Percentiles rank a stretch among this genome's conserved stretches.
phyloP scores from a whole-genome alignment of 2,888 invertebrate species.

The Choristoneura rosaceana region DNA sequence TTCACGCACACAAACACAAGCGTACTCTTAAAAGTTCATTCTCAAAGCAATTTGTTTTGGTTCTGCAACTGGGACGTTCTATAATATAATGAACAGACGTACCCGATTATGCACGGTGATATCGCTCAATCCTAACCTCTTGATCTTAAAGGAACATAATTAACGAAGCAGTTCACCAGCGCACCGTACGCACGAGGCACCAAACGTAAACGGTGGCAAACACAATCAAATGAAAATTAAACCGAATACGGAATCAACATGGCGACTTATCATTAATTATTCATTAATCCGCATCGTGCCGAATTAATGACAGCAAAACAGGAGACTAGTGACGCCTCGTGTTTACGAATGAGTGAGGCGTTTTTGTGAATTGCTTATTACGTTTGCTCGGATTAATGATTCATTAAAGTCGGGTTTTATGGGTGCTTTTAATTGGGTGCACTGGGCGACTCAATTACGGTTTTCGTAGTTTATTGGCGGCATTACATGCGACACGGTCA shows the following conservation, averaged over 20 bases:
- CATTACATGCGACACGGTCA: neutral
- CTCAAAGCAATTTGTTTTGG: no score
- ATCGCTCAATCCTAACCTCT: neutral
- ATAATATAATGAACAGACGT: no score
- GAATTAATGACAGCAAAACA: slow-evolving; percentile 67
- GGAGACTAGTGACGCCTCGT: slow-evolving; percentile 47
- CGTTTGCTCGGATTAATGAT: neutral
- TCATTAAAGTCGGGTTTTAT: neutral
- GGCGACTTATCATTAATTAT: slow-evolving; percentile 70
- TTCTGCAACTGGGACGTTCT: no score
- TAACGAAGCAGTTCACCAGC: slow-evolving; percentile 2
- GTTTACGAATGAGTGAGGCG: neutral
- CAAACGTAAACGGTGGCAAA: slow-evolving; percentile 41
- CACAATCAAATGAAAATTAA: slow-evolving; percentile 72
- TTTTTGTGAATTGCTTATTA: slow-evolving; percentile 7
- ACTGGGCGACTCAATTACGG: neutral
- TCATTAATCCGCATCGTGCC: slow-evolving; percentile 57
- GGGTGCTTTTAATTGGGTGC: neutral
- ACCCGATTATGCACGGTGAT: no score
- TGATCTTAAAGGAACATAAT: slow-evolving; percentile 13
- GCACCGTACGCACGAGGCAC: neutral
- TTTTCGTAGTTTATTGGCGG: neutral
- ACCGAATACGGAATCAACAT: slow-evolving; percentile 62
- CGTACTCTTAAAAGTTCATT: no score
- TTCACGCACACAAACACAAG: no score